phyloP scores from a whole-genome alignment of 2,797 vertebrate species.

The Lagorchestes hirsutus region DNA sequence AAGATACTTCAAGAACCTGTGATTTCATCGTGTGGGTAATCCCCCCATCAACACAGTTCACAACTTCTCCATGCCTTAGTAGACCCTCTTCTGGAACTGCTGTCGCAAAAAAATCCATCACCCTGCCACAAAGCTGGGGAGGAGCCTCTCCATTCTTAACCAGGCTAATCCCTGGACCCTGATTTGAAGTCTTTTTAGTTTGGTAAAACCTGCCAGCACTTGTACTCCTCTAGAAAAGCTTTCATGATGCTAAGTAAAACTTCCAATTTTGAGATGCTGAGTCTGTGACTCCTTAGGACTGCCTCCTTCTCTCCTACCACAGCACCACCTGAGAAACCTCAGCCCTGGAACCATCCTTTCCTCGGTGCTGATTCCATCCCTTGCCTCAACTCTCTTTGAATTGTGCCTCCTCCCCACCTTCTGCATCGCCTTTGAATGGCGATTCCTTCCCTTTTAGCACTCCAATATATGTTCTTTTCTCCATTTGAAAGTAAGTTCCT shows the following conservation, averaged over 20 bases:
- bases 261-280: background rate
- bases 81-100: background rate
- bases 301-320: background rate
- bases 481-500: background rate
- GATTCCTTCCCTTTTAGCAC: background rate
- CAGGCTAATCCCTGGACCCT: background rate
- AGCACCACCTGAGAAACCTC: background rate
- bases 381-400: background rate
- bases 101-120: background rate
- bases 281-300: background rate
- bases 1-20: background rate
- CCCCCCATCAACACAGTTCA: background rate
- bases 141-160: background rate
- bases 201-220: background rate
- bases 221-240: background rate
- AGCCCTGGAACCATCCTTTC: background rate
- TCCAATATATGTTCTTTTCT: background rate
- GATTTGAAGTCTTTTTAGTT: background rate
- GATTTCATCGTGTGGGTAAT: background rate
- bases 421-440: background rate
- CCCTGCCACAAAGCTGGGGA: background rate
- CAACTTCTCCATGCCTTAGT: background rate
- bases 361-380: background rate
- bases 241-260: background rate
- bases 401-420: background rate